Evolutionary conservation across 1,140 invertebrate species (phyloP).

Genomic region (Hestina assimilis): DNA sequence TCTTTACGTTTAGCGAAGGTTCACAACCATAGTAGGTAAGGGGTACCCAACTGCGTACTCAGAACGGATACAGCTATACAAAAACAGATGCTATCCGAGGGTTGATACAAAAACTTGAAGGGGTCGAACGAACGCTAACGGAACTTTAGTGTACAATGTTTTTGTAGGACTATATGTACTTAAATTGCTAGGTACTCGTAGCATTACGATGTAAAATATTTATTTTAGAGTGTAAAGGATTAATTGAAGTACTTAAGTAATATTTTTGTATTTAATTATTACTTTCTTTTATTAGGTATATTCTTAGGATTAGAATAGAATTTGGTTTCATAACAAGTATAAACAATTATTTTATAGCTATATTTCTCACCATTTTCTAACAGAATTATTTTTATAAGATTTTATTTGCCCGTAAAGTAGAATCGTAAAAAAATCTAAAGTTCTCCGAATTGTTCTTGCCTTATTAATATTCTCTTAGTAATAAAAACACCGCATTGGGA

Average conservation of each 20-base stretch:
- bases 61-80: slow-evolving; percentile 22
- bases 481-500: slow-evolving; percentile 48
- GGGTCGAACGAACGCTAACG: slow-evolving; percentile 36
- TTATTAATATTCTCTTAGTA: slow-evolving; percentile 56
- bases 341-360: background rate
- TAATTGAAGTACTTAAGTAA: no score
- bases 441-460: slow-evolving; percentile 38
- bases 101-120: slow-evolving; percentile 54
- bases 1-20: slow-evolving; percentile 10
- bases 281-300: no score
- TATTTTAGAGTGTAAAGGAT: no score
- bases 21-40: slow-evolving; percentile 23
- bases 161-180: slow-evolving; percentile 10
- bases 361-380: background rate
- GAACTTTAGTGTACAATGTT: slow-evolving; percentile 34
- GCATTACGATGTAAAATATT: no score
- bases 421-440: background rate
- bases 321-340: no score
- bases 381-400: no score
- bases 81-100: slow-evolving; percentile 37
- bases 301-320: no score
- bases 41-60: slow-evolving; percentile 21
- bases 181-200: no score
- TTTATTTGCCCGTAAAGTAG: background rate
- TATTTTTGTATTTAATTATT: no score